Conservation (phyloP, 2,888 invertebrate genomes). For the Habrosyne pyritoides region DNA sequence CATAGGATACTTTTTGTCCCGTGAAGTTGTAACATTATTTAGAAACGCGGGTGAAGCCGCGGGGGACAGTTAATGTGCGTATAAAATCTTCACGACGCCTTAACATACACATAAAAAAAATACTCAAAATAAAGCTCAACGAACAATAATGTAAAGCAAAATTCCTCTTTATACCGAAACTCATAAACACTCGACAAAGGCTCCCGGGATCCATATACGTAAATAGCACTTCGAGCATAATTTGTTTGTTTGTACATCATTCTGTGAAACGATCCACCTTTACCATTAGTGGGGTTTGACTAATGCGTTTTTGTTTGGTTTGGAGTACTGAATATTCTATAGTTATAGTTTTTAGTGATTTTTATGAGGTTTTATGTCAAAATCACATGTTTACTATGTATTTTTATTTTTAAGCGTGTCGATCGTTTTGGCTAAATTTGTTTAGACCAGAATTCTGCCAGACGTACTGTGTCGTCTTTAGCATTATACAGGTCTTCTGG, state of each 20-base stretch:
- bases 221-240: constrained; percentile 31
- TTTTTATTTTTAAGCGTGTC: too few relatives aligned
- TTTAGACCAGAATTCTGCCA: too few relatives aligned
- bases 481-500: too few relatives aligned
- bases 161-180: constrained; percentile 19
- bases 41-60: too few relatives aligned
- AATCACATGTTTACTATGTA: neutral
- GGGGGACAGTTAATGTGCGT: too few relatives aligned
- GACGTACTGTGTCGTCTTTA: too few relatives aligned
- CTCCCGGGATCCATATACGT: constrained; percentile 18
- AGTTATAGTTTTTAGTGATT: constrained; percentile 14
- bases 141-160: constrained; percentile 25
- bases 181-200: constrained; percentile 22
- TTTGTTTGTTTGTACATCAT: constrained; percentile 63
- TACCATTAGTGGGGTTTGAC: constrained; percentile 51
- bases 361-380: neutral
- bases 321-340: constrained; percentile 7
- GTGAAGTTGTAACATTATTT: too few relatives aligned
- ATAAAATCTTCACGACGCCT: too few relatives aligned
- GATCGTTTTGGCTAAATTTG: too few relatives aligned
- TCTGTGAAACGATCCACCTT: constrained; percentile 63
- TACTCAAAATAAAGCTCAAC: constrained; percentile 14
- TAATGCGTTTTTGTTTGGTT: constrained; percentile 68
- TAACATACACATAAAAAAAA: too few relatives aligned
- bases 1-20: too few relatives aligned